Evolutionary conservation across 2,113 vertebrate genomes (phyloP).

Genomic region (Holacanthus passer): DNA sequence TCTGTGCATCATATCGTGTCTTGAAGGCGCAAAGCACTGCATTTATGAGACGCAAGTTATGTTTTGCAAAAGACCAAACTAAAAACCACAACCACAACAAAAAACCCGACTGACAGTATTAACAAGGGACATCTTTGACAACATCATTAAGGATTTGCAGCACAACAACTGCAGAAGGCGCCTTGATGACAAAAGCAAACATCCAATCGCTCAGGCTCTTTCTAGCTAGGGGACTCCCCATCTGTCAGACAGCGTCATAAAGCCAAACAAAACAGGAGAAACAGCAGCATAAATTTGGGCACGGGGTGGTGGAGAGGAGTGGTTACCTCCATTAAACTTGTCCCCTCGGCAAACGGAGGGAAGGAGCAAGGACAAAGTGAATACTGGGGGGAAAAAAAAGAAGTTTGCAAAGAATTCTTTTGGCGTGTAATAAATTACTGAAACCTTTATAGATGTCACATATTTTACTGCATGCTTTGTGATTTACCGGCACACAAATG

Average conservation of each 20-base stretch:
- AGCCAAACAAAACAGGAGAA: constrained; percentile 26
- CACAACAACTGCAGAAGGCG: constrained; percentile 38
- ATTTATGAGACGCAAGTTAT: not conserved
- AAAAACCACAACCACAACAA: constrained; percentile 6
- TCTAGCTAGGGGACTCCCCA: constrained; percentile 52
- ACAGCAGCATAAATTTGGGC: not conserved
- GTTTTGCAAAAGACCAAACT: not conserved
- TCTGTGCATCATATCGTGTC: not conserved
- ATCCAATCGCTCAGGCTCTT: constrained; percentile 29
- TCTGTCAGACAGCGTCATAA: constrained; percentile 54
- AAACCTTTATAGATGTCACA: constrained; percentile 23
- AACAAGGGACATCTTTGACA: constrained; percentile 34
- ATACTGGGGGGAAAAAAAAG: not conserved
- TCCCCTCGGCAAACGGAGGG: not conserved
- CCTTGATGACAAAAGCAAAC: constrained; percentile 53
- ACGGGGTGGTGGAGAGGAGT: not conserved
- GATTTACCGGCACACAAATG: not conserved
- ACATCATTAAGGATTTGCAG: constrained; percentile 29
- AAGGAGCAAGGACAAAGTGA: constrained; percentile 1
- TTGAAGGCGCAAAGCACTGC: not conserved
- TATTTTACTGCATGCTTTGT: constrained; percentile 11
- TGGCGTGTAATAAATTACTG: not conserved
- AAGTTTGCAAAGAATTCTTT: constrained; percentile 6
- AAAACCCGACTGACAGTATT: not conserved
- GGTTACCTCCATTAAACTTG: constrained; percentile 39